Conservation (phyloP, 2,888 invertebrate species). For the Corythucha ciliata region DNA sequence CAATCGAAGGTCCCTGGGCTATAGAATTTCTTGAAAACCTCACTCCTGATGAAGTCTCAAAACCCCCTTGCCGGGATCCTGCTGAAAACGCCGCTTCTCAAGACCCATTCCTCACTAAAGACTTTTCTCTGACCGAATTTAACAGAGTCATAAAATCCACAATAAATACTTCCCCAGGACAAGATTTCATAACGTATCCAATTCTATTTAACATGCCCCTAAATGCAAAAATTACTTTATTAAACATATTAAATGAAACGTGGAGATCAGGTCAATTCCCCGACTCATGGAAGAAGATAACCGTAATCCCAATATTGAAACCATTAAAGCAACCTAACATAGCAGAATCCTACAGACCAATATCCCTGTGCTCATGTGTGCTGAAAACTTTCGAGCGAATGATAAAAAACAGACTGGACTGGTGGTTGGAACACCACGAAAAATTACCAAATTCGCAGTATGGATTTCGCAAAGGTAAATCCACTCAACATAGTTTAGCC, state of each 20-base stretch:
- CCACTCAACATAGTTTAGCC: constrained; percentile 18
- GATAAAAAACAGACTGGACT: constrained; percentile 16
- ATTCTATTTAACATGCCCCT: constrained; percentile 19
- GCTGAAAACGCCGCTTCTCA: too few species aligned
- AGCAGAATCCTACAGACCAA: constrained; percentile 24
- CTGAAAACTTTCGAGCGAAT: constrained; percentile 24
- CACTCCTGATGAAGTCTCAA: neutral
- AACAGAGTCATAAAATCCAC: neutral
- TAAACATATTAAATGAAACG: constrained; percentile 16
- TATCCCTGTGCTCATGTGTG: constrained; percentile 21
- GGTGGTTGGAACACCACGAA: constrained; percentile 24
- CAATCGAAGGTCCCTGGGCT: neutral
- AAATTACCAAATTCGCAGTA: constrained; percentile 17
- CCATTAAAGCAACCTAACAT: constrained; percentile 17
- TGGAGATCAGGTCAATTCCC: constrained; percentile 2
- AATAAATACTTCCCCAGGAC: constrained; percentile 19
- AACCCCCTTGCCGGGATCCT: neutral
- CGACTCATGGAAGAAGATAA: constrained; percentile 13
- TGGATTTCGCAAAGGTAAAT: constrained; percentile 20
- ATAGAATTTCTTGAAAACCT: neutral
- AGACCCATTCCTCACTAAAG: neutral
- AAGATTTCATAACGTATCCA: constrained; percentile 20
- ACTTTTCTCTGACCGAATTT: constrained; percentile 10
- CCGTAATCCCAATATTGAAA: constrained; percentile 21
- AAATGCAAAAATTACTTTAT: neutral